Evolutionary conservation across 2,797 vertebrate genomes (phyloP), one percentile per base, ranked within the genome.

Genomic region (Microctenopoma steveboyesi): DNA sequence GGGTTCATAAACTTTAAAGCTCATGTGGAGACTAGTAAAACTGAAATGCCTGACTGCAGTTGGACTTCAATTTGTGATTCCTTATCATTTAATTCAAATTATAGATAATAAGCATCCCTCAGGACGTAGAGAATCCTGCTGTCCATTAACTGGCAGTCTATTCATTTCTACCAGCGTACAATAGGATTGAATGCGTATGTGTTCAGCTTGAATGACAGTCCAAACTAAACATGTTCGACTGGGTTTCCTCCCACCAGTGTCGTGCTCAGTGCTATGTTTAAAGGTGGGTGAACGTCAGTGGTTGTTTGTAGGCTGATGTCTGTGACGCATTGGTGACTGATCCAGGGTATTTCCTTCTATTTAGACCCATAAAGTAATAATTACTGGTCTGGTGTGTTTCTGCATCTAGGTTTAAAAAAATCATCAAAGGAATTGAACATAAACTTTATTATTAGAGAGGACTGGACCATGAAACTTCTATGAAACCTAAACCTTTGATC

Each of bases 71-170:
- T 68, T 58, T 66, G 12, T 5, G 22, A 52, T 47, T 68, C 43
- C 50, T 76, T 64, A 75, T 79, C 50, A 47, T 79, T 85, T 66
- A 51, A 74, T 79, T 74, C 25, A 72, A 64, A 73, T 51, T 27
- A 35, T 18, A 74, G 71, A 66, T 57, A 49, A 58, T 52, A 30
- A 30, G 54, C 16, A 0, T 60, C 60, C 25, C 30, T 43, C 0
- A 0, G 25, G 49, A 40, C 9, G 14, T 50, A 3, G 49, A 16
- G 51, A 56, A 60, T n/a, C 0, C 58, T 39, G 46, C 63, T 56
- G 14, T 53, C 49, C 53, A 25, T 37, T 13, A 73, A 54, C 30
- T 63, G 52, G 16, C 52, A 53, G 43, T 46, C 4, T 18, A 43
- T 48, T 2, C 1, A 61, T 67, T 18, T 59, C 64, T 22, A 15